Evolutionary conservation across 2,113 vertebrate genomes (phyloP).

Genomic region (Epinephelus moara): DNA sequence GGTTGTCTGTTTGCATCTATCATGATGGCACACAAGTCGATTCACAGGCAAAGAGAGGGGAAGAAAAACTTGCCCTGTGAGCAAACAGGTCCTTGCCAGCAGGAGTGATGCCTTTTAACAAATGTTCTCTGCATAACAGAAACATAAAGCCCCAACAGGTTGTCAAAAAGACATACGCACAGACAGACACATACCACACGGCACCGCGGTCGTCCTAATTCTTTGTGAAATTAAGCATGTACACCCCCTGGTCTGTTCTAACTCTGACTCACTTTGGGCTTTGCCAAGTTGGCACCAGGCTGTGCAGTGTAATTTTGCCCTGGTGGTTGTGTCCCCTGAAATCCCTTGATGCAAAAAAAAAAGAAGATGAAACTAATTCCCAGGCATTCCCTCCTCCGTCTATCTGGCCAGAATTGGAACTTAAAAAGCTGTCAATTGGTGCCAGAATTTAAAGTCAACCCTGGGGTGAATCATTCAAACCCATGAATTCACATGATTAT

Average conservation of each 20-base stretch:
- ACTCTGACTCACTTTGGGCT: constrained; percentile 50
- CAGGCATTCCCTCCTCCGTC: constrained; percentile 19
- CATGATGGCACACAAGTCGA: neutral
- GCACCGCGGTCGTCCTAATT: constrained; percentile 49
- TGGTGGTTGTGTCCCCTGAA: constrained; percentile 51
- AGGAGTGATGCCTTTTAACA: constrained; percentile 28
- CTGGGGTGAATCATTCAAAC: constrained; percentile 47
- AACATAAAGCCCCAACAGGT: constrained; percentile 27
- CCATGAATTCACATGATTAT: constrained; percentile 52
- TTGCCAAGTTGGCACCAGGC: constrained; percentile 63
- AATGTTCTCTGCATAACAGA: constrained; percentile 22
- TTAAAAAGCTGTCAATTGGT: constrained; percentile 50
- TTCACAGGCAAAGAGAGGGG: neutral
- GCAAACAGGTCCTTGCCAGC: constrained; percentile 11
- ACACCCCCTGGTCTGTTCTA: constrained; percentile 62
- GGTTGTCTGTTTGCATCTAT: constrained; percentile 8
- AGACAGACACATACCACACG: constrained; percentile 29
- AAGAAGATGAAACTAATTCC: constrained; percentile 29
- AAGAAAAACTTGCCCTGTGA: neutral
- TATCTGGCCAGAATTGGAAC: constrained; percentile 39
- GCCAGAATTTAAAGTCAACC: constrained; percentile 51
- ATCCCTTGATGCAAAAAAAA: constrained; percentile 51
- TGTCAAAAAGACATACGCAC: constrained; percentile 25
- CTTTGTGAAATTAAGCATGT: constrained; percentile 69
- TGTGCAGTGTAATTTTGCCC: constrained; percentile 54